phyloP scores from a whole-genome alignment of 2,888 invertebrate genomes.

The Chymomyza caudatula region DNA sequence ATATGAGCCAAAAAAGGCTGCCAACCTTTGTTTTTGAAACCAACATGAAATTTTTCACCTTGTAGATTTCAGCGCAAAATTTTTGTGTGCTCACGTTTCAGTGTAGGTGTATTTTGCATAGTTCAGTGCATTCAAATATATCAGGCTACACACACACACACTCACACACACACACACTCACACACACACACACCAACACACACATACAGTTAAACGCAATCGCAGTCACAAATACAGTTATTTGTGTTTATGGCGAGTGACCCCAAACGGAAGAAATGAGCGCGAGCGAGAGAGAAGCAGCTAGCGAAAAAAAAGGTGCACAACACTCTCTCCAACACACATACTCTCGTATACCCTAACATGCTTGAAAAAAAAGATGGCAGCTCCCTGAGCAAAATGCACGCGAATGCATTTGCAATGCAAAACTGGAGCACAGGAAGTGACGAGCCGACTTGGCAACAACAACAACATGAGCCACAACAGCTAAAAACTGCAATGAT shows the following conservation, averaged over 20 bases:
- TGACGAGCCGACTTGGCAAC: conserved; percentile 28
- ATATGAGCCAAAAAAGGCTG: conserved; percentile 1
- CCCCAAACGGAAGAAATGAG: conserved; percentile 11
- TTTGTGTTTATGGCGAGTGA: conserved; percentile 43
- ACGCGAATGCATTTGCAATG: conserved; percentile 49
- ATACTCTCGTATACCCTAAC: too few species aligned
- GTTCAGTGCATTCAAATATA: conserved; percentile 36
- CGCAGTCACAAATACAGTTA: conserved; percentile 20
- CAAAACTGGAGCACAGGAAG: conserved; percentile 58
- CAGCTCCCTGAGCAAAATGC: neutral
- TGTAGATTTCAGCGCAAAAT: conserved; percentile 38
- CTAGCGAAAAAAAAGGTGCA: neutral
- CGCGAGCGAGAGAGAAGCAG: conserved; percentile 6
- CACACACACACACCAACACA: conserved; percentile 13
- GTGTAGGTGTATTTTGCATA: conserved; percentile 13
- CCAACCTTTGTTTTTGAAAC: conserved; percentile 5
- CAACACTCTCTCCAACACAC: too few species aligned
- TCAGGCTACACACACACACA: conserved; percentile 7
- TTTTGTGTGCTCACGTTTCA: conserved; percentile 12
- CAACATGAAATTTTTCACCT: conserved; percentile 53
- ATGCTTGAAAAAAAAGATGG: conserved; percentile 27
- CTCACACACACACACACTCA: conserved; percentile 11
- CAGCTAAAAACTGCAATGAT: neutral
- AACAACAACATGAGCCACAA: neutral
- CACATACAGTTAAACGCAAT: conserved; percentile 1